A percentile compares a stretch with the other conserved stretches of the same genome.
These are phyloP conservation scores for Jacana jacana DNA, from an alignment of 2,113 vertebrate species.

Conservation along the genomic window DNA sequence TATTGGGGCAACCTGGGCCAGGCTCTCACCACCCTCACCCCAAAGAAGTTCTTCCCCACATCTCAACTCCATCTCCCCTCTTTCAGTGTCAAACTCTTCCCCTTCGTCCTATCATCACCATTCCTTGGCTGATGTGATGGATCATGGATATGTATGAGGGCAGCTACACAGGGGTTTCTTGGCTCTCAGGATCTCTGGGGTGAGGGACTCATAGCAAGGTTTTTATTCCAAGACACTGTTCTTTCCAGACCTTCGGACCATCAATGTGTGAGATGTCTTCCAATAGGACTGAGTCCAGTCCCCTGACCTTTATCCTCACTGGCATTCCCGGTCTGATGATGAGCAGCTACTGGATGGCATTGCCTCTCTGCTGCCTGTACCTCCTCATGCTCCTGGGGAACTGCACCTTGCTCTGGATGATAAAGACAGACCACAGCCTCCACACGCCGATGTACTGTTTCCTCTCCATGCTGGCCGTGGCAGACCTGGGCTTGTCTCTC, in stretches of 20 bases:
- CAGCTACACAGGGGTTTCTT: not conserved
- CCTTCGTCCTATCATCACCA: not conserved
- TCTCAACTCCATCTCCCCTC: not conserved
- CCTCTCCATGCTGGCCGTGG: constrained; percentile 34
- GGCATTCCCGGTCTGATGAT: not conserved
- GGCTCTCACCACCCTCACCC: not conserved
- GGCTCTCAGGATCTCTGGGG: not conserved
- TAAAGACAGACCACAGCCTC: not conserved
- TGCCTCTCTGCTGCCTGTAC: constrained; percentile 40
- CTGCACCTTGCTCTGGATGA: not conserved
- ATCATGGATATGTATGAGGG: not conserved
- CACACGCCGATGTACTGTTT: not conserved
- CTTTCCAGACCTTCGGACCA: not conserved
- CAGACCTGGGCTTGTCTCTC: constrained; percentile 45
- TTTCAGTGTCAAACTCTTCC: not conserved
- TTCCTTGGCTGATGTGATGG: not conserved
- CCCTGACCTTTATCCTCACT: not conserved
- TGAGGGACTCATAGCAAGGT: not conserved
- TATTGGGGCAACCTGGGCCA: not conserved
- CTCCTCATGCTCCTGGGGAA: constrained; percentile 34
- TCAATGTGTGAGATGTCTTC: not conserved
- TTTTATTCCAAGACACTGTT: not conserved
- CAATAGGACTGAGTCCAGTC: not conserved
- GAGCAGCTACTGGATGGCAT: not conserved
- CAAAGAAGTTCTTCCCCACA: not conserved